Base-by-base conservation (phyloP, 2,797 vertebrate genomes). In the Novumbra hubbsi region DNA sequence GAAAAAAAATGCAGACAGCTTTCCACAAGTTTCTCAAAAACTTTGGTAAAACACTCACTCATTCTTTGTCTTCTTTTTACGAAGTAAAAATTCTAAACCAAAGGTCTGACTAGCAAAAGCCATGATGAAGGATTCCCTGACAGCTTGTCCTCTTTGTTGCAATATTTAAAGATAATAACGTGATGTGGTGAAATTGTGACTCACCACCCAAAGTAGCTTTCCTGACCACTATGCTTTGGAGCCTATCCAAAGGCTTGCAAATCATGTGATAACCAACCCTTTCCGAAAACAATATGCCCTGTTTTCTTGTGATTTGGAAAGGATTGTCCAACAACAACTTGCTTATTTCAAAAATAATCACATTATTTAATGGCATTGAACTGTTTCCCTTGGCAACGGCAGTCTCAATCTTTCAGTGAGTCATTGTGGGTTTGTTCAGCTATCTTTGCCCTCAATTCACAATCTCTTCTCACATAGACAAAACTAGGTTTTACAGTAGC, bases 61-160 rank as follows among this genome's bases (percentile, higher is more conserved):
- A 5, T 38, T 84, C 80, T 62, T 87, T 11, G 12, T 60, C 55
- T 60, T 60, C n/a, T 14, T 45, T 45, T 45, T 34, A 32, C 38
- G 80, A 71, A 83, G 82, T 45, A 91, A 75, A 81, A 68, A 87
- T 45, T 83, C 82, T 30, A 89, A 78, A 2, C 78, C 86, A 9
- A 93, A 89, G 84, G 90, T 92, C 55, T 90, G 84, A 71, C 93
- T 86, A 81, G 92, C 24, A 81, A 94, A 94, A 1, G 92, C 91
- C 93, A 94, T 94, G 84, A 62, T 74, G 28, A 73, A 64, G 21
- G 45, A 72, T 30, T 11, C 12, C n/a, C 45, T 32, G 73, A 77
- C 62, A 38, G 21, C 28, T 67, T 15, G 68, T 2, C 19, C 49
- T 30, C 2, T 28, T 28, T 12, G 30, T 1, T 32, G 34, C 71